Evolutionary conservation across 2,888 invertebrate species (phyloP).

Genomic region (Apamea sordens): DNA sequence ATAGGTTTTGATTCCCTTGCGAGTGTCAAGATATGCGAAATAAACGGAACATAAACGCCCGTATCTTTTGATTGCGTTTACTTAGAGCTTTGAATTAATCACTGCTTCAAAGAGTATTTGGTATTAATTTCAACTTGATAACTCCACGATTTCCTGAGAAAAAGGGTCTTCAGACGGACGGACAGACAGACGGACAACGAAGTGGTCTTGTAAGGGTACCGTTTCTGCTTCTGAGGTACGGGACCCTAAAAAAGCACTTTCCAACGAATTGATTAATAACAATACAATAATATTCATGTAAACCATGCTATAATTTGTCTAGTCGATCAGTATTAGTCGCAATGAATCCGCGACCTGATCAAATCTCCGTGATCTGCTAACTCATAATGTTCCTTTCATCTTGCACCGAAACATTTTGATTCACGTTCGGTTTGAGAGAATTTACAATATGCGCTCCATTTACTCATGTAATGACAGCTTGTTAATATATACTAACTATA

Average conservation of each 20-base stretch:
- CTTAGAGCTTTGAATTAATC: no score
- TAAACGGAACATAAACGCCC: no score
- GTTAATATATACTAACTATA: conserved; percentile 13
- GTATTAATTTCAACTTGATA: no score
- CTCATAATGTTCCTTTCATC: conserved; percentile 14
- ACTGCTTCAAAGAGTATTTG: no score
- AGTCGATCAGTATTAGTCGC: neutral
- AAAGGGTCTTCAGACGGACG: no score
- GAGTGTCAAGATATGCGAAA: no score
- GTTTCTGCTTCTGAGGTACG: no score
- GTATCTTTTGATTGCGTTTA: no score
- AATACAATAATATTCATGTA: neutral
- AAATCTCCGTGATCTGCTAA: neutral
- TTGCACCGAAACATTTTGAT: conserved; percentile 31
- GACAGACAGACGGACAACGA: no score
- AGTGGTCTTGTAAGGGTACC: no score
- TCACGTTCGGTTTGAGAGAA: conserved; percentile 11
- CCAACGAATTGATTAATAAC: neutral
- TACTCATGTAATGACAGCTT: conserved; percentile 27
- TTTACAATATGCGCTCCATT: conserved; percentile 47
- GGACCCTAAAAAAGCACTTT: neutral
- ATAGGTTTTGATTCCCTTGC: no score
- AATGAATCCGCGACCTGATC: conserved; percentile 9
- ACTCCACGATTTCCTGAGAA: no score
- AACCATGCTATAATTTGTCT: neutral